Evolutionary conservation across 2,797 vertebrate species (phyloP).

Genomic region (Tokudaia muenninki): DNA sequence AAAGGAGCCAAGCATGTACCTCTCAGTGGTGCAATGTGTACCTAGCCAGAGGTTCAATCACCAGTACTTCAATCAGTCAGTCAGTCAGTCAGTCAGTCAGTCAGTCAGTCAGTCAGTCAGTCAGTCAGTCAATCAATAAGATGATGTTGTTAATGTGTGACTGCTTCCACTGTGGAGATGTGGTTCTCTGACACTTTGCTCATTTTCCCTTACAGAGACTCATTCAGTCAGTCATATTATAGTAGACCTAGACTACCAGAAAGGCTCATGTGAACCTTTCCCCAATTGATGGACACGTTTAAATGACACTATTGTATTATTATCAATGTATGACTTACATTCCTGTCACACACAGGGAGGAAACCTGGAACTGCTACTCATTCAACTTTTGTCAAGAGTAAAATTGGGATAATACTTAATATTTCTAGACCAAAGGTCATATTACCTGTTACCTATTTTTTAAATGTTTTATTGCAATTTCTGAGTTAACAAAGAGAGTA

Average conservation of each 20-base stretch:
- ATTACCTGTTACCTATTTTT: neutral
- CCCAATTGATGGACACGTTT: neutral
- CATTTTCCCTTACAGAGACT: neutral
- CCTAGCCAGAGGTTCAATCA: neutral
- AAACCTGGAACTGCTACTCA: constrained; percentile 8
- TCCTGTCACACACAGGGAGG: neutral
- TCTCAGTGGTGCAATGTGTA: neutral
- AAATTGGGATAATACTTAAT: constrained; percentile 42
- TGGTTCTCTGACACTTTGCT: neutral
- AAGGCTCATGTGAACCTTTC: neutral
- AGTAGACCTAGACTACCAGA: neutral
- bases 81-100: too few relatives aligned
- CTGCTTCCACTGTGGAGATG: neutral
- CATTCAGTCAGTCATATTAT: neutral
- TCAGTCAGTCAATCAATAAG: neutral
- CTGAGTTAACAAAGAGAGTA: neutral
- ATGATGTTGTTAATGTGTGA: neutral
- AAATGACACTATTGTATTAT: neutral
- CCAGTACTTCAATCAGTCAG: neutral
- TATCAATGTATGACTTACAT: neutral
- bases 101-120: neutral
- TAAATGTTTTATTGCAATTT: constrained; percentile 16
- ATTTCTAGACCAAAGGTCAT: neutral
- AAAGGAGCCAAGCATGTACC: neutral
- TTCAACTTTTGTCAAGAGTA: constrained; percentile 31